phyloP scores from a whole-genome alignment of 2,797 vertebrate genomes.

The Chloroceryle amazona region DNA sequence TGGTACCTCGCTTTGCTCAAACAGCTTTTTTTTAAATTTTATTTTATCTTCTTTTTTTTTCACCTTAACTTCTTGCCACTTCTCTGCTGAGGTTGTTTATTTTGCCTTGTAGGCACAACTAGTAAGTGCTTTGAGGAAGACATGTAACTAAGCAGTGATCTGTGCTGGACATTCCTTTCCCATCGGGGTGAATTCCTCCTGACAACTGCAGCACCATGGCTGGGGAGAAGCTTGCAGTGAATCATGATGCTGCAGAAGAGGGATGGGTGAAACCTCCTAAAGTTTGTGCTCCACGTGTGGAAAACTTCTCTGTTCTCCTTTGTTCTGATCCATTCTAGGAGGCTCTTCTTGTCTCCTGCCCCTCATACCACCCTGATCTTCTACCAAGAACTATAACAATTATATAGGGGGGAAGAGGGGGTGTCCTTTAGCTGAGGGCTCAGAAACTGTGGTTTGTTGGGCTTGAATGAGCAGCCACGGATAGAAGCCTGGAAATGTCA shows the following conservation, averaged over 20 bases:
- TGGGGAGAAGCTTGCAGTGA: background rate
- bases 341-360: background rate
- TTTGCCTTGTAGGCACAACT: background rate
- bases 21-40: background rate
- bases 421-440: background rate
- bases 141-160: background rate
- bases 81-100: background rate
- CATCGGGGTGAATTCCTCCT: background rate
- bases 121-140: background rate
- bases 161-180: background rate
- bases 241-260: background rate
- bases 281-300: background rate
- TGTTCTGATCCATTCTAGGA: background rate
- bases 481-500: background rate
- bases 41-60: background rate
- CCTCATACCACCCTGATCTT: background rate
- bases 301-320: background rate
- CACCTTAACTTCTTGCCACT: background rate
- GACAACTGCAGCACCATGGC: fast-evolving
- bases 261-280: background rate
- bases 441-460: background rate
- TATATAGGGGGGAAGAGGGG: fast-evolving
- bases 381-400: background rate
- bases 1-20: background rate
- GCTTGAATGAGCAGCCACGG: background rate